Conservation (phyloP, 2,113 vertebrate genomes). For the Scomber scombrus region DNA sequence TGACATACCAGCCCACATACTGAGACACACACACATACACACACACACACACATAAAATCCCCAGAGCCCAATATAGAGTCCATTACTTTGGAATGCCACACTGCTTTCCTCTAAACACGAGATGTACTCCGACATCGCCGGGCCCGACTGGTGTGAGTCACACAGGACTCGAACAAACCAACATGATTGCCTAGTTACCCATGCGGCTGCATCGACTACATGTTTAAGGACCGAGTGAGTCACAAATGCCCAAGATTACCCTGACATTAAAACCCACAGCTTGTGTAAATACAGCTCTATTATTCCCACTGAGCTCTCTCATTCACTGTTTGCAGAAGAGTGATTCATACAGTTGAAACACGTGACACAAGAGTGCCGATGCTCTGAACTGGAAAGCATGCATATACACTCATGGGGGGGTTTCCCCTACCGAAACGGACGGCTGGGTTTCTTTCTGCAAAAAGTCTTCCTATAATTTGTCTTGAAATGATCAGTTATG, state of each 20-base stretch:
- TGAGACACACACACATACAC: slow-evolving; percentile 48
- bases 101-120: slow-evolving; percentile 59
- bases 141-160: slow-evolving; percentile 55
- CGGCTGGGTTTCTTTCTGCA: not conserved
- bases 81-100: slow-evolving; percentile 71
- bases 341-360: slow-evolving; percentile 66
- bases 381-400: slow-evolving; percentile 15
- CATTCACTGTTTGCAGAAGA: slow-evolving; percentile 64
- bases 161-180: slow-evolving; percentile 55
- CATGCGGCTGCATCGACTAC: slow-evolving; percentile 51
- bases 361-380: slow-evolving; percentile 40
- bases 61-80: slow-evolving; percentile 69
- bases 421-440: slow-evolving; percentile 10
- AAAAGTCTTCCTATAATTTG: slow-evolving; percentile 32
- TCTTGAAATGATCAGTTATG: not conserved
- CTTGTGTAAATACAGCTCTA: slow-evolving; percentile 65
- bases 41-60: slow-evolving; percentile 35
- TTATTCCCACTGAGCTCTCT: slow-evolving; percentile 66
- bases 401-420: slow-evolving; percentile 9
- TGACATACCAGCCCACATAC: slow-evolving; percentile 67
- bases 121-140: slow-evolving; percentile 38
- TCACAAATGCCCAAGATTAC: slow-evolving; percentile 71
- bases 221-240: slow-evolving; percentile 70
- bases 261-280: slow-evolving; percentile 73
- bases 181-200: slow-evolving; percentile 56